phyloP scores from a whole-genome alignment of 2,888 invertebrate species.

The Hypercompe scribonia region DNA sequence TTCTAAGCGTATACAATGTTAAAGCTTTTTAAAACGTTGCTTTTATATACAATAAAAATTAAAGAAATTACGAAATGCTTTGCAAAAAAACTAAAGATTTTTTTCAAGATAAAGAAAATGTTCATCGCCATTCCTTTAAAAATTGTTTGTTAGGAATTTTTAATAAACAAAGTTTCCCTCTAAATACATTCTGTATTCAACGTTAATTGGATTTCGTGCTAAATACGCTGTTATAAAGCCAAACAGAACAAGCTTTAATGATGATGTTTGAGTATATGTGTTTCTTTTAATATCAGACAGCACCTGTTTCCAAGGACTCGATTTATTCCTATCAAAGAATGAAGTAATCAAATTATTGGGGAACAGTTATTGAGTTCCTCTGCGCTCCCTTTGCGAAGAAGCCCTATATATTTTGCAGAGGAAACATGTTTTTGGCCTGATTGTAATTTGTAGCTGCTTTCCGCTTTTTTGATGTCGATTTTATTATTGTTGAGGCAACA shows the following conservation, averaged over 20 bases:
- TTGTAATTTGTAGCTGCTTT: conserved; percentile 63
- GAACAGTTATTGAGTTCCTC: conserved; percentile 64
- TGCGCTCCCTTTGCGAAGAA: conserved; percentile 44
- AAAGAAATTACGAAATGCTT: conserved; percentile 15
- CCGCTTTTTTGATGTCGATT: conserved; percentile 61
- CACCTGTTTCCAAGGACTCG: conserved; percentile 53
- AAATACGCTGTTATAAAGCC: conserved; percentile 32
- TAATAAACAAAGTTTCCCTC: conserved; percentile 25
- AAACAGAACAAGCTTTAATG: conserved; percentile 42
- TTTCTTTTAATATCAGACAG: conserved; percentile 31
- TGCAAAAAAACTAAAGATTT: conserved; percentile 17
- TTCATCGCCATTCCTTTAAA: conserved; percentile 15
- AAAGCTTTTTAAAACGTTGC: conserved; percentile 12
- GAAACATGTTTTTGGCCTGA: conserved; percentile 60
- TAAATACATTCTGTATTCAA: conserved; percentile 15
- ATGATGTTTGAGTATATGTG: conserved; percentile 26
- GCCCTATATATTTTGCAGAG: conserved; percentile 57
- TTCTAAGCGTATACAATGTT: conserved; percentile 20
- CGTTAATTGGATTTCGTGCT: conserved; percentile 30
- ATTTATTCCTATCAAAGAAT: conserved; percentile 58
- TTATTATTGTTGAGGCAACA: conserved; percentile 68
- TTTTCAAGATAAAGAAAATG: conserved; percentile 15
- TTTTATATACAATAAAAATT: conserved; percentile 18
- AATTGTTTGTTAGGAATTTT: conserved; percentile 24
- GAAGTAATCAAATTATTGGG: conserved; percentile 66